Evolutionary conservation across 2,797 vertebrate genomes (phyloP), one percentile per base, ranked within the genome.

Genomic region (Chrosomus eos): DNA sequence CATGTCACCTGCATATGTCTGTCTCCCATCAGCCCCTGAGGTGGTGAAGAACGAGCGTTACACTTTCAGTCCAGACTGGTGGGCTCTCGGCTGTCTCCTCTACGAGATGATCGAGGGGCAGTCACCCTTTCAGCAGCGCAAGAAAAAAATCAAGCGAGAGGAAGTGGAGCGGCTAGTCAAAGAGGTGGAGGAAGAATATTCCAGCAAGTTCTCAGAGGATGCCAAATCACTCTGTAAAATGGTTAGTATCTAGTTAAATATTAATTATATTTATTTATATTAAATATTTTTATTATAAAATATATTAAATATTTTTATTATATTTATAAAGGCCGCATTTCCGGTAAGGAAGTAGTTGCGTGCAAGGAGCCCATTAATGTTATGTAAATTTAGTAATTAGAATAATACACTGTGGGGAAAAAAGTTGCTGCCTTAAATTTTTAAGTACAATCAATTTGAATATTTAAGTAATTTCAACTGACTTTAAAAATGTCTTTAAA

Each of bases 21-120:
- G 51, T 82, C 51, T 0, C 13, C 13, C 77, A 11, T 36, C 85
- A 99, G 98, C 98, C 88, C 98, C 98, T 0, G 98, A 99, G 93
- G 98, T 99, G 91, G 97, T 99, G 82, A 97, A 96, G 90, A 99
- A 99, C 0, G 97, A 99, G 83, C 96, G 96, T 67, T 99, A 99
- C 94, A 98, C 96, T 0, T 97, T 99, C 93, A 97, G 97, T 90
- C 98, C 98, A 0, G 98, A 99, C 93, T 99, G 98, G 98, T 99
- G 98, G 98, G 97, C 97, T 0, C 93, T 99, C 71, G 98, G 98
- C 90, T 98, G 97, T 93, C 95, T 99, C 80, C 92, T 99, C 48
- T 99, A 98, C 0, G 98, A 99, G 95, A 99, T 99, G 98, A 97
- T 99, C 18, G 97, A 98, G 88, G 98, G 98, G 79, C 97, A 99